These are phyloP conservation scores for Diloba caeruleocephala DNA, from an alignment of 2,888 invertebrate species.

Conservation along the genomic window DNA sequence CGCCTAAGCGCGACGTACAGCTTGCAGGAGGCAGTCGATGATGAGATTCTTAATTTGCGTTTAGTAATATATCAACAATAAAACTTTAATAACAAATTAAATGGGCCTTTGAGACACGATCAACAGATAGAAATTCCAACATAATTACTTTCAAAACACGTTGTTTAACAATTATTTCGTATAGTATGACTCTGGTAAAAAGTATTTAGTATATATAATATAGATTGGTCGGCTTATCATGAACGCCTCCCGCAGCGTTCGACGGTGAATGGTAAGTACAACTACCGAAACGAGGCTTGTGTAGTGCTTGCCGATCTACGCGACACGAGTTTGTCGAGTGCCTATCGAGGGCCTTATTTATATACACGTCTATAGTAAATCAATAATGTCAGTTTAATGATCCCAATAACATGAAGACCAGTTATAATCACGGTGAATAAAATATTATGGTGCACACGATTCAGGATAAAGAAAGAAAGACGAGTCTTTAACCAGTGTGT, in stretches of 20 bases:
- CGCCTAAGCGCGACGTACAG: not conserved
- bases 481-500: too few relatives aligned
- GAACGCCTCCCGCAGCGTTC: slow-evolving; percentile 13
- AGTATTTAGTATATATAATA: not conserved
- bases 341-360: slow-evolving; percentile 7
- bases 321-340: slow-evolving; percentile 12
- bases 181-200: not conserved
- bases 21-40: slow-evolving; percentile 3
- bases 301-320: slow-evolving; percentile 33
- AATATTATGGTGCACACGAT: not conserved
- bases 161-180: slow-evolving; percentile 1
- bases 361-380: not conserved
- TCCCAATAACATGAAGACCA: slow-evolving; percentile 1
- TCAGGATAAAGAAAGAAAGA: too few relatives aligned
- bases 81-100: not conserved
- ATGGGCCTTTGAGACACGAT: not conserved
- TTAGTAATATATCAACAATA: slow-evolving; percentile 1
- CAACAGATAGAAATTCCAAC: not conserved
- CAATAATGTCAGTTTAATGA: not conserved
- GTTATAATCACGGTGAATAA: not conserved
- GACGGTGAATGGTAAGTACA: slow-evolving; percentile 37
- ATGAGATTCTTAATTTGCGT: not conserved
- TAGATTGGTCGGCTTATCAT: not conserved
- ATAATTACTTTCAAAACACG: not conserved
- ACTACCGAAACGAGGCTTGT: slow-evolving; percentile 43